Evolutionary conservation across 2,888 invertebrate species (phyloP).

Genomic region (Drosophila cracens): DNA sequence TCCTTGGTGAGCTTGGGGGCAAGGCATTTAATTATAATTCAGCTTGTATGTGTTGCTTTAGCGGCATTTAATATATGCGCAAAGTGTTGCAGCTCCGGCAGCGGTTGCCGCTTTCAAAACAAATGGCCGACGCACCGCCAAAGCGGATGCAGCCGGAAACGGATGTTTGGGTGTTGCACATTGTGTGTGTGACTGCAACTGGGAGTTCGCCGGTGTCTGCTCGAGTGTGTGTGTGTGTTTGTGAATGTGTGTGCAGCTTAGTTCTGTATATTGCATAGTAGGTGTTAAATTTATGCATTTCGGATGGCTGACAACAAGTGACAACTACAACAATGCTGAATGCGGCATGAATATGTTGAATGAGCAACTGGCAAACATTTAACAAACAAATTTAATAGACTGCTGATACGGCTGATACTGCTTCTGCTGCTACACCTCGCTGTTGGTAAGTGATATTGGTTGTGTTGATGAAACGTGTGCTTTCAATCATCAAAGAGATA

Average conservation of each 20-base stretch:
- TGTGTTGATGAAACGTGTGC: slow-evolving; percentile 68
- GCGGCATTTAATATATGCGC: slow-evolving; percentile 75
- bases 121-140: slow-evolving; percentile 66
- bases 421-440: slow-evolving; percentile 4
- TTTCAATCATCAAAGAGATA: slow-evolving; percentile 80
- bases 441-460: slow-evolving; percentile 41
- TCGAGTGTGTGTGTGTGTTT: slow-evolving; percentile 29
- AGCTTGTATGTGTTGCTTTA: slow-evolving; percentile 47
- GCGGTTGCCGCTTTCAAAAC: slow-evolving; percentile 69
- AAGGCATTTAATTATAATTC: slow-evolving; percentile 65
- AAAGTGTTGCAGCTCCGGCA: slow-evolving; percentile 63
- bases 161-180: slow-evolving; percentile 80
- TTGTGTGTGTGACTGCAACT: slow-evolving; percentile 45
- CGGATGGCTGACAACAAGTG: slow-evolving; percentile 72
- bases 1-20: slow-evolving; percentile 13
- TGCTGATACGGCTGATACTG: slow-evolving; percentile 12
- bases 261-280: slow-evolving; percentile 68
- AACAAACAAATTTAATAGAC: slow-evolving; percentile 67
- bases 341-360: slow-evolving; percentile 51
- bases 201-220: slow-evolving; percentile 13
- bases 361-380: slow-evolving; percentile 38
- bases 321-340: slow-evolving; percentile 62
- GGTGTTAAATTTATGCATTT: slow-evolving; percentile 81
- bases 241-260: slow-evolving; percentile 45
- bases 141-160: slow-evolving; percentile 76